phyloP scores from a whole-genome alignment of 92 coral and sea anemone species.

The Porites rus region DNA sequence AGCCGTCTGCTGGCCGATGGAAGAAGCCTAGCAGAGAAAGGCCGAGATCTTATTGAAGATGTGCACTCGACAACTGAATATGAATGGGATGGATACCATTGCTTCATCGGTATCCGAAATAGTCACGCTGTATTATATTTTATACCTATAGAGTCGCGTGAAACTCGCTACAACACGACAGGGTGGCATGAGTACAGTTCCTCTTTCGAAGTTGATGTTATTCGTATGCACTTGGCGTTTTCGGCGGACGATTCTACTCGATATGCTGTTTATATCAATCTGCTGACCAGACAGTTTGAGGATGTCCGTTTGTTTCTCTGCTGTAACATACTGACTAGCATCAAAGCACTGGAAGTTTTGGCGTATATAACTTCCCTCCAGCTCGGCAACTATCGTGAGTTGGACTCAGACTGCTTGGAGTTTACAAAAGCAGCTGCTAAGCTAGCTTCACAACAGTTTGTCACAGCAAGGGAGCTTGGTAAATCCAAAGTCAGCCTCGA shows the following conservation, averaged over 20 bases:
- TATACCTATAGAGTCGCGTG: slow-evolving; percentile 57
- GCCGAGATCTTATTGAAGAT: slow-evolving; percentile 12
- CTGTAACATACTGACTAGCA: slow-evolving; percentile 25
- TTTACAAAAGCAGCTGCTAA: slow-evolving; percentile 46
- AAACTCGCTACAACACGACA: slow-evolving; percentile 45
- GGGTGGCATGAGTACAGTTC: slow-evolving; percentile 55
- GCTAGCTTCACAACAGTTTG: slow-evolving; percentile 31
- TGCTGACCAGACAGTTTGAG: slow-evolving; percentile 35
- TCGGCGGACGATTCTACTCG: slow-evolving; percentile 41
- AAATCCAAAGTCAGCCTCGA: slow-evolving; percentile 36
- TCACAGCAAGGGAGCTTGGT: slow-evolving; percentile 29
- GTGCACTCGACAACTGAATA: slow-evolving; percentile 26
- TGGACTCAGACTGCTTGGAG: slow-evolving; percentile 47
- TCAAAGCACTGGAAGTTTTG: slow-evolving; percentile 44
- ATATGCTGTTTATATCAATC: slow-evolving; percentile 40
- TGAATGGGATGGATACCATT: slow-evolving; percentile 56
- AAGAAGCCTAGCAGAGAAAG: slow-evolving; percentile 32
- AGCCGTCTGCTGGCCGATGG: slow-evolving; percentile 35
- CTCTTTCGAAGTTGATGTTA: slow-evolving; percentile 42
- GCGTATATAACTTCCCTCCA: slow-evolving; percentile 46
- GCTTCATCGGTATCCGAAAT: slow-evolving; percentile 52
- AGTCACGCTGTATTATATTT: slow-evolving; percentile 54
- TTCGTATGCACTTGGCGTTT: slow-evolving; percentile 54
- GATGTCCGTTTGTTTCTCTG: slow-evolving; percentile 40
- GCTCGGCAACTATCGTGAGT: slow-evolving; percentile 46